Base-by-base conservation (phyloP, 2,113 vertebrate genomes). In the Podarcis raffonei region DNA sequence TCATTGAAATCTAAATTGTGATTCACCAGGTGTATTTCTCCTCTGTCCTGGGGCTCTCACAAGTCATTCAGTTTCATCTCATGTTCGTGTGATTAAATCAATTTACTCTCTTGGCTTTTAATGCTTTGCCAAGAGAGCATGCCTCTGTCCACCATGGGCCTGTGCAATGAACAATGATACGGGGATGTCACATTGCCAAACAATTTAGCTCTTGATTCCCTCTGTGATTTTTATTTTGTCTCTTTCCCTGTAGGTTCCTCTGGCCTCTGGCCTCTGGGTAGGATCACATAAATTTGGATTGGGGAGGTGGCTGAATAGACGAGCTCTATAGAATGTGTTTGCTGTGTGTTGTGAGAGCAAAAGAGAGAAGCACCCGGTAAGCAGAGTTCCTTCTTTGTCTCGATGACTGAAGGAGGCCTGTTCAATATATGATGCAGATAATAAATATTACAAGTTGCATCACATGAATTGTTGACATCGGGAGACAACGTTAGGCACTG, bases 31-130 rank as follows among this genome's bases (percentile, higher is more conserved):
- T 9, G 57, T 88, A 25, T 86, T 74, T 91, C 72, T 32, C 72
- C 86, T 83, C 65, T 25, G 15, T 48, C 27, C n/a, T 65, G 76
- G 42, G 16, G 20, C 18, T 84, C 83, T 86, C 76, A 22, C 16
- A 92, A 88, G 89, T 35, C 22, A 87, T 48, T 75, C 81, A 37
- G 77, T 90, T 91, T 37, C 4, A 81, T 89, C 30, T 9, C 32
- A 85, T 89, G 65, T 90, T 78, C n/a, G 69, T 81, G 22, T 81
- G 83, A 83, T 81, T 90, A 86, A 91, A 86, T 81, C 77, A 53
- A 59, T 80, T 91, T 91, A 37, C 42, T 88, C 42, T 30, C 59
- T 53, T 80, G 20, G 72, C 7, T 85, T 92, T 85, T 78, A 90
- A 62, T 25, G 48, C 37, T 68, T 94, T 93, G 68, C 37, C 72